Conservation (phyloP, 2,797 vertebrate species). For the Cuniculus paca region DNA sequence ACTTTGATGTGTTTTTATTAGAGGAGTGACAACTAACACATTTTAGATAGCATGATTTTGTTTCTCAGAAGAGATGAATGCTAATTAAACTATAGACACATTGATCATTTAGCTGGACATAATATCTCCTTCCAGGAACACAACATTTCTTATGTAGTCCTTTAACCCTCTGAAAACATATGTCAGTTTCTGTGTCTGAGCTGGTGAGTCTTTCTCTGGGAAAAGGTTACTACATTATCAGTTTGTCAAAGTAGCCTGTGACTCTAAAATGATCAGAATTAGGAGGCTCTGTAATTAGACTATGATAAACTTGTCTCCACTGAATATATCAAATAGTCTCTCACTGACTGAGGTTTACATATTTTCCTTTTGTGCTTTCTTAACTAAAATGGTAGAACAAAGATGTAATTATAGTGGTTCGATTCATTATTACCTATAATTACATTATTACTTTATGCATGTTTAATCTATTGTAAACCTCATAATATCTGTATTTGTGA, state of each 20-base stretch:
- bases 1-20: neutral
- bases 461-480: conserved; percentile 5
- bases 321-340: neutral
- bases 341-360: neutral
- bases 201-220: neutral
- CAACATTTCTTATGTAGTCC: neutral
- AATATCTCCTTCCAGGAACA: neutral
- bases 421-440: conserved; percentile 29
- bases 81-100: neutral
- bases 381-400: conserved; percentile 51
- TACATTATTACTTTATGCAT: conserved; percentile 42
- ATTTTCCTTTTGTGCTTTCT: conserved; percentile 53
- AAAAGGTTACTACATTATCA: neutral
- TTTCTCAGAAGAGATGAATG: conserved; percentile 10
- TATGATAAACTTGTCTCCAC: neutral
- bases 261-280: neutral
- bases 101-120: neutral
- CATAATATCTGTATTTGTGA: neutral
- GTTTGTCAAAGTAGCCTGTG: neutral
- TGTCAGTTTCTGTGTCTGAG: neutral
- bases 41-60: neutral
- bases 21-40: neutral
- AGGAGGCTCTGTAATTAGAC: neutral
- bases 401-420: conserved; percentile 34
- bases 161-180: neutral